Evolutionary conservation across 2,888 invertebrate species (phyloP).

Genomic region (Drosophila hamatofila): DNA sequence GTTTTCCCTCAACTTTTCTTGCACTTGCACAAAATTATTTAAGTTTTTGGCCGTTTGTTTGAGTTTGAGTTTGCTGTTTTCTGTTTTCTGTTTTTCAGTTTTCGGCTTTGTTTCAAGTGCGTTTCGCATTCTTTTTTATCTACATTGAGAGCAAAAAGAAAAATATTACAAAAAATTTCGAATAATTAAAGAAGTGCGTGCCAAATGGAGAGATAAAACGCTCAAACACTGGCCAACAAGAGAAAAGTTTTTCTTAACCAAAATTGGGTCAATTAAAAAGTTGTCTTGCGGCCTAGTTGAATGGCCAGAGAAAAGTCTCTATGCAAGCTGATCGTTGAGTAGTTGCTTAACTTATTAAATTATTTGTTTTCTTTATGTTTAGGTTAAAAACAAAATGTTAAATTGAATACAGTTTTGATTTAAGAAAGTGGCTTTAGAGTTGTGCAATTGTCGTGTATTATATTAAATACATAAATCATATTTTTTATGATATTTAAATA

Average conservation of each 20-base stretch:
- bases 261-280: constrained; percentile 52
- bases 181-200: constrained; percentile 47
- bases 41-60: constrained; percentile 72
- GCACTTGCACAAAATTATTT: constrained; percentile 66
- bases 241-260: constrained; percentile 11
- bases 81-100: constrained; percentile 25
- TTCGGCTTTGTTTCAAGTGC: constrained; percentile 51
- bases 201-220: constrained; percentile 50
- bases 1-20: constrained; percentile 60
- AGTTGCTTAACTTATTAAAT: constrained; percentile 9
- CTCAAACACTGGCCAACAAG: constrained; percentile 13
- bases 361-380: background rate
- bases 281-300: constrained; percentile 23
- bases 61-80: constrained; percentile 61
- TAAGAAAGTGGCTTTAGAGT: background rate
- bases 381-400: background rate
- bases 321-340: constrained; percentile 17
- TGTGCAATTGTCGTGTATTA: no score
- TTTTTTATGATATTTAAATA: no score
- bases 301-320: constrained; percentile 8
- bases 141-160: background rate
- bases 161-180: background rate
- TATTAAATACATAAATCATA: no score
- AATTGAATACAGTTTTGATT: constrained; percentile 4
- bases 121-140: constrained; percentile 45